phyloP scores from a whole-genome alignment of 2,797 vertebrate genomes.

The Trematomus bernacchii region DNA sequence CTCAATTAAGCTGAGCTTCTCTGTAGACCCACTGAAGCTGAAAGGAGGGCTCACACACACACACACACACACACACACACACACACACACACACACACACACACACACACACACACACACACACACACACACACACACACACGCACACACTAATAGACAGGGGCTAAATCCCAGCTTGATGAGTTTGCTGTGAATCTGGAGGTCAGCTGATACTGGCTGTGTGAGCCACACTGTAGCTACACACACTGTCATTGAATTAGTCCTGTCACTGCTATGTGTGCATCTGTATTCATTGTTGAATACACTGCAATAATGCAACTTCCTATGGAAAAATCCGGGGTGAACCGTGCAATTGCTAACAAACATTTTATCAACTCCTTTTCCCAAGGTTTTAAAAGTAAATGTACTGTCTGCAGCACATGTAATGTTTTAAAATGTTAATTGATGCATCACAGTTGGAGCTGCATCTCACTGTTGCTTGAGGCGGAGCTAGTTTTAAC shows the following conservation, averaged over 20 bases:
- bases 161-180: conserved; percentile 11
- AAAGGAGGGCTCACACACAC: conserved; percentile 1
- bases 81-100: not conserved
- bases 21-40: not conserved
- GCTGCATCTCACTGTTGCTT: too few species aligned
- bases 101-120: not conserved
- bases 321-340: too few species aligned
- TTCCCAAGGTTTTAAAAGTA: too few species aligned
- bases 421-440: too few species aligned
- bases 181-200: conserved; percentile 9
- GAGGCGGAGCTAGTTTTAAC: too few species aligned
- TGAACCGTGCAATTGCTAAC: too few species aligned
- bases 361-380: too few species aligned
- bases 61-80: conserved; percentile 14
- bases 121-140: conserved; percentile 6
- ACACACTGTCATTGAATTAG: not conserved
- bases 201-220: conserved; percentile 21
- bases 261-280: not conserved
- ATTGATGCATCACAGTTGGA: too few species aligned
- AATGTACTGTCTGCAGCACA: too few species aligned
- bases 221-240: not conserved
- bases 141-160: not conserved
- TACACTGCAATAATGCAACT: not conserved
- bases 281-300: not conserved
- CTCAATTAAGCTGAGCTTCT: too few species aligned